Percentiles rank a stretch among this genome's conserved stretches.
Evolutionary conservation across 37 sponge, comb jelly and placozoan genomes (phyloP).

Genomic region (Ephydatia muelleri): DNA sequence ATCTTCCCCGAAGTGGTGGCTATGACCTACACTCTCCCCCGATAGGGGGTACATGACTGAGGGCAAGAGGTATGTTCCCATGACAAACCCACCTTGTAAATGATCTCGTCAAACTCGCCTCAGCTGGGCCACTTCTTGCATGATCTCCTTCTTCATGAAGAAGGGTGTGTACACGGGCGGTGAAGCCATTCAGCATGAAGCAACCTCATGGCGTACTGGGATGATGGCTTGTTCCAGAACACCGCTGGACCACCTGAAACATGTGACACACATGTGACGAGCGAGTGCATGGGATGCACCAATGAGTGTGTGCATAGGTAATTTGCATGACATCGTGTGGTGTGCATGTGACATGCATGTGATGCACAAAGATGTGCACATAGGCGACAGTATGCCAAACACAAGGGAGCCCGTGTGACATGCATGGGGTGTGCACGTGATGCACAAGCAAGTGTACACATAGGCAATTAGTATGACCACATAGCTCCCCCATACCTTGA

Average conservation of each 20-base stretch:
- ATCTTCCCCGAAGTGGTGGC: too few species aligned
- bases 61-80: too few species aligned
- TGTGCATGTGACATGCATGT: too few species aligned
- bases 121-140: constrained; percentile 97
- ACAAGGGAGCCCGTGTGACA: too few species aligned
- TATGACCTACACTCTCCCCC: too few species aligned
- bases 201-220: constrained; percentile 72
- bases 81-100: constrained; percentile 88
- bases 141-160: constrained; percentile 99
- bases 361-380: too few species aligned
- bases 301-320: background rate
- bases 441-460: background rate
- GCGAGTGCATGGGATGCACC: background rate
- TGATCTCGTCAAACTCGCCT: constrained; percentile 97
- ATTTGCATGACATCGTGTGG: background rate
- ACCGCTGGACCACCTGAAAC: constrained; percentile 71
- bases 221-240: constrained; percentile 94
- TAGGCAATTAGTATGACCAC: background rate
- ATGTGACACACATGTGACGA: constrained; percentile 14
- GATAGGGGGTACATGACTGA: too few species aligned
- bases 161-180: constrained; percentile 90
- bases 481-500: constrained; percentile 47
- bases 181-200: constrained; percentile 71
- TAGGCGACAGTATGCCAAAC: too few species aligned
- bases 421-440: background rate